Evolutionary conservation across 2,888 invertebrate genomes (phyloP), one percentile per base, ranked within the genome.

Genomic region (Horisme vitalbata): DNA sequence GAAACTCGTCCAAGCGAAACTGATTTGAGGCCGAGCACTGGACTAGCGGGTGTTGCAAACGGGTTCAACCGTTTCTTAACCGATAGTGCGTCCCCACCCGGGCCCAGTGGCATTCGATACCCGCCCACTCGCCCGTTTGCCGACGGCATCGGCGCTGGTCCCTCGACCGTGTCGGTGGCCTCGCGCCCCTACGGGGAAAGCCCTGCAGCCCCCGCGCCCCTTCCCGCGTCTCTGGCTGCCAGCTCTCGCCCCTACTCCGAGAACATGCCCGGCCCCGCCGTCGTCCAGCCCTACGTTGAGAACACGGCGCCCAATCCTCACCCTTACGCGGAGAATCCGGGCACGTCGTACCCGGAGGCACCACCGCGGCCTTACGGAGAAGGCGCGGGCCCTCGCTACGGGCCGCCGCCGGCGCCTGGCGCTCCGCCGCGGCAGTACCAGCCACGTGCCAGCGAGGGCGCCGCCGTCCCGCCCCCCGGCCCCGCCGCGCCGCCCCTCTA

Each of bases 351-450:
- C n/a, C n/a, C n/a, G n/a, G n/a, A n/a, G n/a, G n/a, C n/a, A n/a
- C n/a, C n/a, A n/a, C n/a, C n/a, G n/a, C n/a, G n/a, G n/a, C n/a
- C n/a, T n/a, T n/a, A n/a, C n/a, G n/a, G n/a, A n/a, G n/a, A n/a
- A n/a, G n/a, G n/a, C n/a, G n/a, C n/a, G n/a, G 15, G 23, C 8
- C 14, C 34, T 9, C 45, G 45, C 32, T 45, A 37, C 37, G 20
- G 13, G 24, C 23, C 24, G 10, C 18, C 13, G n/a, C 39, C 18
- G 4, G 13, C 18, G 7, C 10, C 20, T 14, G n/a, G n/a, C n/a
- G n/a, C n/a, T n/a, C 37, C 37, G 21, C 33, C 37, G 27, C 27
- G 38, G 0, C 45, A 37, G 21, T 45, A 33, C 33, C 38, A 34
- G 23, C 38, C 38, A 7, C 15, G 36, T 1, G 4, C 13, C 1